Evolutionary conservation across 2,797 vertebrate genomes (phyloP), one percentile per base, ranked within the genome.

Genomic region (Hipposideros larvatus): DNA sequence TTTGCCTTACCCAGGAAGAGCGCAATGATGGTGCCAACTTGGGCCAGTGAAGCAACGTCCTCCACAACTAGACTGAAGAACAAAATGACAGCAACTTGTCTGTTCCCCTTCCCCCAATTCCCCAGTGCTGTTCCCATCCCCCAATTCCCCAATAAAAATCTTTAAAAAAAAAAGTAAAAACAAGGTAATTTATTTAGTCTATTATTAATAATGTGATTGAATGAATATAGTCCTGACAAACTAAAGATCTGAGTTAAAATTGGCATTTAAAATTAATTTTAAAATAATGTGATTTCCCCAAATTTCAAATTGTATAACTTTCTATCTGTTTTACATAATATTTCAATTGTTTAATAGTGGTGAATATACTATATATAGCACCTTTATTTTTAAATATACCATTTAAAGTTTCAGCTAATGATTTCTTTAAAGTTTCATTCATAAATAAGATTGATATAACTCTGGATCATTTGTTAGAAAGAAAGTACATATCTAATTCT

Each of bases 191-290:
- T 70, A 80, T 78, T 53, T 87, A 77, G 71, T 89, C 19, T 1
- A 77, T 74, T 90, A 73, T 86, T 48, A 65, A 73, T 89, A 80
- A 55, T 66, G 19, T 61, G 14, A 70, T 31, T 74, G 31, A 92
- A 71, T 71, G 9, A 85, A 92, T 18, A 41, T 19, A 66, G 28
- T 68, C 18, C 88, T 88, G 57, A 61, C 16, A 26, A 94, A 66
- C 10, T 84, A 88, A 71, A 82, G 5, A 37, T 94, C 13, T 68
- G 26, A 71, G 46, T 85, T 68, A 61, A 93, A 80, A 37, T 14
- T 66, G 21, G 14, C 24, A 43, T 79, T 96, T 89, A 78, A 91
- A 94, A 73, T 75, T 82, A 75, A 93, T 65, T 46, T 79, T 79
- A 59, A 94, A 96, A 65, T 70, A 34, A 87, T 53, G 2, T 43